These are phyloP conservation scores for Upupa epops DNA, from an alignment of 2,113 vertebrate species.

Conservation along the genomic window DNA sequence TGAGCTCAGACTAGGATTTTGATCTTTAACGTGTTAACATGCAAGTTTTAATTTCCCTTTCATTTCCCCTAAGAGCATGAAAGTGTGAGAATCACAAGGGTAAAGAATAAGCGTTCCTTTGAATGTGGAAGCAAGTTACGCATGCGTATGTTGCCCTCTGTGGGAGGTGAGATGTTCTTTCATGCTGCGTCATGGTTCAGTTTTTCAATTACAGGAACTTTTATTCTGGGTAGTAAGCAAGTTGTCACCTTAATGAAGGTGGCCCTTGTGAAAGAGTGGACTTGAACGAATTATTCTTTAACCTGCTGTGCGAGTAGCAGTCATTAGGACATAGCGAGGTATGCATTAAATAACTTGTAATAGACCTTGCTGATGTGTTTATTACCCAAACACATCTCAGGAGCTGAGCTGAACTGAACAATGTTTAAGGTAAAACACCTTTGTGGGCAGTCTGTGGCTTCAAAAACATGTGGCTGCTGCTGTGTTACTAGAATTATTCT, in stretches of 20 bases:
- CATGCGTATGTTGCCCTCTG: background rate
- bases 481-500: background rate
- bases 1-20: background rate
- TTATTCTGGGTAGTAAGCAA: background rate
- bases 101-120: background rate
- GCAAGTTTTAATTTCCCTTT: background rate
- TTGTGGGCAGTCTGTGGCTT: background rate
- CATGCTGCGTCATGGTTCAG: background rate
- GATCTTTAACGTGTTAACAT: background rate
- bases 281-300: background rate
- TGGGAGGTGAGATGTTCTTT: background rate
- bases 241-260: constrained; percentile 1
- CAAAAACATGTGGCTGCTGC: background rate
- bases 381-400: background rate
- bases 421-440: background rate
- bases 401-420: constrained; percentile 35
- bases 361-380: constrained; percentile 25
- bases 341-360: constrained; percentile 44
- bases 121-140: background rate
- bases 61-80: background rate
- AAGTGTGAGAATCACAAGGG: background rate
- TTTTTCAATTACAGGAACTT: constrained; percentile 3
- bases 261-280: background rate
- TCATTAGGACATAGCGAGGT: background rate
- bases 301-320: background rate